A percentile compares a stretch with the other conserved stretches of the same genome.
phyloP scores from a whole-genome alignment of 2,797 vertebrate genomes.

The Hipposideros larvatus region DNA sequence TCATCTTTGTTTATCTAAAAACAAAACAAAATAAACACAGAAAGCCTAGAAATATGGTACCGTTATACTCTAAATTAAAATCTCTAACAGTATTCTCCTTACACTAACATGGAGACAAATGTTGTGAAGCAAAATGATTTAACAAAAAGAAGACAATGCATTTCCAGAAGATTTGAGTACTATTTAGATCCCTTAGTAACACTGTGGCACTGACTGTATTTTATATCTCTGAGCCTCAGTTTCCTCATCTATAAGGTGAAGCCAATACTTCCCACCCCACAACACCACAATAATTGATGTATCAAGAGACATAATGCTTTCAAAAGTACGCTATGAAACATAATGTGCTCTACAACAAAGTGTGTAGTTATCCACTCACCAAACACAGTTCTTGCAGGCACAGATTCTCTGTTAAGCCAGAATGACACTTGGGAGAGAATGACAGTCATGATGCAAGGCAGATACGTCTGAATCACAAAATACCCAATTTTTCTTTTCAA shows the following conservation, averaged over 20 bases:
- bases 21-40: background rate
- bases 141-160: background rate
- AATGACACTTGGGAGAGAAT: slow-evolving; percentile 99
- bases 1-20: background rate
- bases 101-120: background rate
- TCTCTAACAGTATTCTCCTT: background rate
- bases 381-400: slow-evolving; percentile 98
- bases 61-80: background rate
- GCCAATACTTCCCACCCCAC: background rate
- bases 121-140: background rate
- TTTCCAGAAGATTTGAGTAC: background rate
- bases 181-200: background rate
- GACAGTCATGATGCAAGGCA: slow-evolving; percentile 99
- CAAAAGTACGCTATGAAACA: background rate
- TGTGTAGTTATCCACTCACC: slow-evolving; percentile 90
- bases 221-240: background rate
- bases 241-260: background rate
- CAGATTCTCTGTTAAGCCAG: slow-evolving; percentile 99
- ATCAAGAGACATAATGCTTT: background rate
- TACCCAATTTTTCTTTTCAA: slow-evolving; percentile 99
- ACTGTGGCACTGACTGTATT: background rate
- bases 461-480: slow-evolving; percentile 99
- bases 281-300: background rate
- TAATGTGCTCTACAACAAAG: background rate
- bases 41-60: background rate